These are phyloP conservation scores for Eulemur albifrons DNA, from an alignment of 2,797 vertebrate species.

Conservation along the genomic window DNA sequence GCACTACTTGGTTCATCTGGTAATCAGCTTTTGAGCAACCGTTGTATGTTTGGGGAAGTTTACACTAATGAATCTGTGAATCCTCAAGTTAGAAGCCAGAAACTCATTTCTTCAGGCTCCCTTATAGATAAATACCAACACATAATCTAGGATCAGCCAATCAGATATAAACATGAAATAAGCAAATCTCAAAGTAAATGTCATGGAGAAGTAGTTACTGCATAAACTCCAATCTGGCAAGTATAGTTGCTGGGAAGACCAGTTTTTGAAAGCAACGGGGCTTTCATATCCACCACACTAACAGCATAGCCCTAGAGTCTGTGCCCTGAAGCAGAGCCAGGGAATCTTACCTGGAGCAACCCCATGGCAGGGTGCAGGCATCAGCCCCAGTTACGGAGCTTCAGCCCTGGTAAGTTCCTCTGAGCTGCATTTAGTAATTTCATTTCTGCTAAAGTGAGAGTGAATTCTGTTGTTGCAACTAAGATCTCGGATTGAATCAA, in stretches of 20 bases:
- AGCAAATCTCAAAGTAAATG: neutral
- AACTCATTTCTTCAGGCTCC: neutral
- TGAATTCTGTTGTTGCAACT: neutral
- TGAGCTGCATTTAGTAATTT: neutral
- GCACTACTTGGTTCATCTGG: neutral
- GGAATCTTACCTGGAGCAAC: neutral
- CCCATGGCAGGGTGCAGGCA: no score
- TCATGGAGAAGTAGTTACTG: neutral
- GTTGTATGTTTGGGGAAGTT: neutral
- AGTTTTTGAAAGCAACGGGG: neutral
- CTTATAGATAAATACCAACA: neutral
- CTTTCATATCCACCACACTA: neutral
- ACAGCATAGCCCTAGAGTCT: neutral
- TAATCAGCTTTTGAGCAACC: neutral
- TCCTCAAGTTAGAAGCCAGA: neutral
- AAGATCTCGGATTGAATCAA: neutral
- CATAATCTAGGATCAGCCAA: neutral
- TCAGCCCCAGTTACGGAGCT: neutral
- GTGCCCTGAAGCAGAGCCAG: neutral
- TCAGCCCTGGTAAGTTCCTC: neutral
- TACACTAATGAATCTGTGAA: neutral
- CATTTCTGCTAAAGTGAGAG: neutral
- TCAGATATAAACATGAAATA: neutral
- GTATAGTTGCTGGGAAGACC: neutral
- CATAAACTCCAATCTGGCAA: no score